Conservation (phyloP, 2,797 vertebrate species). For the Gymnoscopelus braueri region DNA sequence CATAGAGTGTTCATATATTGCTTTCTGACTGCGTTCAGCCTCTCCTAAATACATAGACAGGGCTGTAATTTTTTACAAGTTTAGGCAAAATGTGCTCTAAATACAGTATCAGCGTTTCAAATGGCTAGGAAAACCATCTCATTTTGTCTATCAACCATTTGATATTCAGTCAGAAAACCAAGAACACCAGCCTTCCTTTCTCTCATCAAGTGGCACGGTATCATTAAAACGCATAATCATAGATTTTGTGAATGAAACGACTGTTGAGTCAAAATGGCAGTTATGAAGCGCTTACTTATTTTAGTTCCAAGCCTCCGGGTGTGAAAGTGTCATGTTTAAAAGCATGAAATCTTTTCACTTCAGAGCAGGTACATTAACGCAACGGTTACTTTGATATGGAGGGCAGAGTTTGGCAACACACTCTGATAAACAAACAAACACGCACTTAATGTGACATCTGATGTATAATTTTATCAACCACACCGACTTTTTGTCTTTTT, state of each 20-base stretch:
- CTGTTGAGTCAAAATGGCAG: constrained; percentile 64
- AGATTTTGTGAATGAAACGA: constrained; percentile 80
- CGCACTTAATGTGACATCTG: constrained; percentile 24
- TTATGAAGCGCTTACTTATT: constrained; percentile 68
- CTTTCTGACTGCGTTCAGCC: constrained; percentile 74
- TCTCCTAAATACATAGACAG: constrained; percentile 81
- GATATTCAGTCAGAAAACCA: constrained; percentile 62
- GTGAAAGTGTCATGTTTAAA: constrained; percentile 51
- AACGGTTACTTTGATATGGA: constrained; percentile 33
- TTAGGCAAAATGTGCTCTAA: constrained; percentile 85
- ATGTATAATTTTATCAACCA: constrained; percentile 22
- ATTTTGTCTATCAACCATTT: constrained; percentile 73
- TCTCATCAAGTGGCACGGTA: constrained; percentile 62
- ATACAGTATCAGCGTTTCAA: constrained; percentile 86
- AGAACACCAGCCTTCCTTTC: constrained; percentile 59
- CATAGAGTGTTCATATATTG: constrained; percentile 74
- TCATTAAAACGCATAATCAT: constrained; percentile 82
- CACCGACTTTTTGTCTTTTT: constrained; percentile 14
- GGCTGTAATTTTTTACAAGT: constrained; percentile 87
- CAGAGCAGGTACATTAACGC: constrained; percentile 21
- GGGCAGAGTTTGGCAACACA: constrained; percentile 26
- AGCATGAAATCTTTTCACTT: constrained; percentile 33
- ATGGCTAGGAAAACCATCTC: constrained; percentile 73
- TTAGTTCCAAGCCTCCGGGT: constrained; percentile 52
- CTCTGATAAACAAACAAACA: constrained; percentile 29